phyloP scores from a whole-genome alignment of 23 tunicate species.

The Halocynthia roretzi region DNA sequence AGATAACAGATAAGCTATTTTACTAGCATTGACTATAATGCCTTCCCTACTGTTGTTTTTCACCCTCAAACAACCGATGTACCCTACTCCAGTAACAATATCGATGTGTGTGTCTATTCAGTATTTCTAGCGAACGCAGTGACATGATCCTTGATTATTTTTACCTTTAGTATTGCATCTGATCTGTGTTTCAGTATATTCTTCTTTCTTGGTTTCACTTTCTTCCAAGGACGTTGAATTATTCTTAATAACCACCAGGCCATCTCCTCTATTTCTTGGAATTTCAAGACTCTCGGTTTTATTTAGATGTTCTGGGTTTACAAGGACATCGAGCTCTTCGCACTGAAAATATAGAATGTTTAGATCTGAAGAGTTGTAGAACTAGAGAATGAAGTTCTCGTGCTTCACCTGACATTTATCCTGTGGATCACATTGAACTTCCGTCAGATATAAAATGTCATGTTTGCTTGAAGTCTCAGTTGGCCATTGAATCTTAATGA shows the following conservation, averaged over 20 bases:
- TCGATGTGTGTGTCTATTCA: too few species aligned
- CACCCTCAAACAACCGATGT: too few species aligned
- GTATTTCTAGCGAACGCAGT: too few species aligned
- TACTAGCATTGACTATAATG: too few species aligned
- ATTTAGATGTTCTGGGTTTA: slow-evolving; percentile 13
- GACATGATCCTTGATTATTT: too few species aligned
- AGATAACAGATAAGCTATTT: too few species aligned
- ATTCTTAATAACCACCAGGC: neutral
- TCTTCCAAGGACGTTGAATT: too few species aligned
- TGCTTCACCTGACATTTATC: slow-evolving; percentile 10
- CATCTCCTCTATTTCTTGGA: slow-evolving; percentile 9
- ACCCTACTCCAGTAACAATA: too few species aligned
- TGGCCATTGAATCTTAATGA: slow-evolving; percentile 30
- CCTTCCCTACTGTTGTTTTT: too few species aligned
- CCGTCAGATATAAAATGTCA: slow-evolving; percentile 13
- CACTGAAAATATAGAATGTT: neutral
- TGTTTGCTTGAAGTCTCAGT: slow-evolving; percentile 3
- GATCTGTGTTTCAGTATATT: too few species aligned
- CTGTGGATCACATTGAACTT: slow-evolving; percentile 12
- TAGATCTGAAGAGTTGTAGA: neutral
- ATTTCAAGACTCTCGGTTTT: slow-evolving; percentile 10
- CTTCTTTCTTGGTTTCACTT: too few species aligned
- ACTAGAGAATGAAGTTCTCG: neutral
- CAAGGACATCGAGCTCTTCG: slow-evolving; percentile 10
- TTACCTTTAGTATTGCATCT: too few species aligned